phyloP scores from a whole-genome alignment of 2,888 invertebrate genomes.

The Thymelicus sylvestris region DNA sequence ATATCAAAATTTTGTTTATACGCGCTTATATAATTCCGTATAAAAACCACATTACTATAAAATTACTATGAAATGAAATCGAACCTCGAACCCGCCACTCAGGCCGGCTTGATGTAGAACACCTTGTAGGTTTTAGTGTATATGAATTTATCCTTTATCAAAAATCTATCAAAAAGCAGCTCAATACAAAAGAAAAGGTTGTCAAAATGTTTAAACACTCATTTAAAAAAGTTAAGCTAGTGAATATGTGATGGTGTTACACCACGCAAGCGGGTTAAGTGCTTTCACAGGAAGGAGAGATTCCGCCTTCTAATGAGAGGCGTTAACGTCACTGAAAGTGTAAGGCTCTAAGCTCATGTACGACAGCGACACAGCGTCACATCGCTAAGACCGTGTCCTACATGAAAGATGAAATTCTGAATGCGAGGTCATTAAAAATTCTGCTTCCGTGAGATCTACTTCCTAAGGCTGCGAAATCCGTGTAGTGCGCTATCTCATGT shows the following conservation, averaged over 20 bases:
- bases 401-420: conserved; percentile 29
- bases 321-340: conserved; percentile 19
- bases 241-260: conserved; percentile 15
- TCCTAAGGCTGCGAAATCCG: conserved; percentile 22
- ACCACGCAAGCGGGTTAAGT: conserved; percentile 32
- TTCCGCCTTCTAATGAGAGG: conserved; percentile 34
- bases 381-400: conserved; percentile 13
- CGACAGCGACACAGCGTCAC: conserved; percentile 3
- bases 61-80: too few relatives aligned
- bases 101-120: too few relatives aligned
- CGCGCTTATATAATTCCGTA: too few relatives aligned
- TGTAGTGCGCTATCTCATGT: background rate
- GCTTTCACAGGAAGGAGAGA: conserved; percentile 26
- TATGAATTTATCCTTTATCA: too few relatives aligned
- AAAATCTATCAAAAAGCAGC: too few relatives aligned
- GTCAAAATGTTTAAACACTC: too few relatives aligned
- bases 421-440: conserved; percentile 34
- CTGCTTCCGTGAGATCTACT: conserved; percentile 10
- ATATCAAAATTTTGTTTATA: too few relatives aligned
- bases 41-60: too few relatives aligned
- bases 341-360: conserved; percentile 18
- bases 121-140: too few relatives aligned
- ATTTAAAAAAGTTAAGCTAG: background rate
- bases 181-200: too few relatives aligned
- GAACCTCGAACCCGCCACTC: too few relatives aligned